A percentile compares a stretch with the other conserved stretches of the same genome.
These are phyloP conservation scores for Perognathus longimembris DNA, from an alignment of 2,113 vertebrate genomes.

Conservation along the genomic window DNA sequence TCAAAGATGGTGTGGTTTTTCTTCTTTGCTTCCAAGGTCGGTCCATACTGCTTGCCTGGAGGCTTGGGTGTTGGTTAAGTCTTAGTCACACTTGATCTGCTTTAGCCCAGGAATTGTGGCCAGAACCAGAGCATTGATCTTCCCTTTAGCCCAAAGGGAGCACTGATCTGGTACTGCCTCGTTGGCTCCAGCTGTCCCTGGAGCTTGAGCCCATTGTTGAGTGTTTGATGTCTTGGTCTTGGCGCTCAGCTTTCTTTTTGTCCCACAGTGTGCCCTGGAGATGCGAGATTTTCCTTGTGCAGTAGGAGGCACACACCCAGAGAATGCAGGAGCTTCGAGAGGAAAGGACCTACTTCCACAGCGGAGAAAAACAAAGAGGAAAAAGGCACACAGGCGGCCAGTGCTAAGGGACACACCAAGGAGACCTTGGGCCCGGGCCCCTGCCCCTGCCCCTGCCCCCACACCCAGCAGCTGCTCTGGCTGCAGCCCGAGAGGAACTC, in stretches of 20 bases:
- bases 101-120: too few species aligned
- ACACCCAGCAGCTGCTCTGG: conserved; percentile 79
- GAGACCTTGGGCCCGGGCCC: conserved; percentile 77
- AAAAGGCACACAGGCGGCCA: conserved; percentile 88
- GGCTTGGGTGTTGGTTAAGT: not conserved
- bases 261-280: conserved; percentile 90
- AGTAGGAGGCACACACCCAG: conserved; percentile 90
- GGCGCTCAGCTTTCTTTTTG: conserved; percentile 58
- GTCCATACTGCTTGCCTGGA: not conserved
- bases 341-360: conserved; percentile 90
- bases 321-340: conserved; percentile 94
- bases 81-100: not conserved
- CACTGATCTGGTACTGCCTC: not conserved
- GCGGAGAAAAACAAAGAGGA: conserved; percentile 91
- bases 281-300: conserved; percentile 92
- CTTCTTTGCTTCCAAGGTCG: not conserved
- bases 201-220: not conserved
- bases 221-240: conserved; percentile 65
- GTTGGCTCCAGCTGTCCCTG: not conserved
- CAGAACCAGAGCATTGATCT: rapidly evolving
- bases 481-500: conserved; percentile 88
- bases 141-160: not conserved
- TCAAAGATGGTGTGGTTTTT: not conserved
- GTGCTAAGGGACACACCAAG: conserved; percentile 84
- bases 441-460: conserved; percentile 79